These are phyloP conservation scores for Myxocyprinus asiaticus DNA, from an alignment of 2,113 vertebrate genomes.

Conservation along the genomic window DNA sequence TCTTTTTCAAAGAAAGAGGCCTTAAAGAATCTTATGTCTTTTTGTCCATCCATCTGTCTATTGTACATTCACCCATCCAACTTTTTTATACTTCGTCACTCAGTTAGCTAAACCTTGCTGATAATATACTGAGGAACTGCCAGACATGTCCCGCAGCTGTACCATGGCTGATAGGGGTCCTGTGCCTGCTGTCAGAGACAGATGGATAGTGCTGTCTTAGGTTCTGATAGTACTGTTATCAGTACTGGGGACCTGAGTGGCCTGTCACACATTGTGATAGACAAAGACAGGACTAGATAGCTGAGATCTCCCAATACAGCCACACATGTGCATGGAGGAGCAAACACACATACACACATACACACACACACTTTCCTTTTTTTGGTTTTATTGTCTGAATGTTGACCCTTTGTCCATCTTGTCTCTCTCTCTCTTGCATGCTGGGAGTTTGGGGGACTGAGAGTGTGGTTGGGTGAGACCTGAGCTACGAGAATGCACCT, in stretches of 20 bases:
- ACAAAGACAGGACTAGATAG: conserved; percentile 5
- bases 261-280: conserved; percentile 8
- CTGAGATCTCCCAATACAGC: neutral
- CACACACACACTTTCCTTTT: neutral
- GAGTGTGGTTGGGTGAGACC: too few species aligned
- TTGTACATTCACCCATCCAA: neutral
- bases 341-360: neutral
- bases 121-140: neutral
- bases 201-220: conserved; percentile 27
- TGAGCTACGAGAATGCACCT: neutral
- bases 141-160: conserved; percentile 19
- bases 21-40: neutral
- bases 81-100: neutral
- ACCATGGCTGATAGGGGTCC: conserved; percentile 16
- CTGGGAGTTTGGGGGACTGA: too few species aligned
- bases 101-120: neutral
- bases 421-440: too few species aligned
- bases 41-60: neutral
- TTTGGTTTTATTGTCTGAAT: neutral
- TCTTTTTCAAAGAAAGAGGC: neutral
- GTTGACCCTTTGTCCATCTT: too few species aligned
- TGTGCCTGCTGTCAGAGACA: conserved; percentile 21
- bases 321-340: neutral
- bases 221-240: conserved; percentile 30
- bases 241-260: neutral